phyloP scores from a whole-genome alignment of 2,797 vertebrate genomes.

The Scyliorhinus canicula region DNA sequence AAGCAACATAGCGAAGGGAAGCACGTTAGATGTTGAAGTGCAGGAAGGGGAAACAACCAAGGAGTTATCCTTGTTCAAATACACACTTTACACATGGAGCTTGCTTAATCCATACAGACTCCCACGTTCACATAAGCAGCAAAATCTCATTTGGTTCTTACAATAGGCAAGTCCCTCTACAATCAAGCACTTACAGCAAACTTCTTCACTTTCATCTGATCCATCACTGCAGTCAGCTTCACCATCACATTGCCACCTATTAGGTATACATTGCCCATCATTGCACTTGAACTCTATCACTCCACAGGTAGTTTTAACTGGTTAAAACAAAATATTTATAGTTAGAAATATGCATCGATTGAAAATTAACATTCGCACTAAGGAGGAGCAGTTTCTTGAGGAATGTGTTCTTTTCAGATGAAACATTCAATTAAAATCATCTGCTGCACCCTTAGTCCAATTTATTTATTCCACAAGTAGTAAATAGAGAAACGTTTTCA shows the following conservation, averaged over 20 bases:
- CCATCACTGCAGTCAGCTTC: slow-evolving; percentile 18
- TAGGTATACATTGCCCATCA: slow-evolving; percentile 31
- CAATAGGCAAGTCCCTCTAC: too few relatives aligned
- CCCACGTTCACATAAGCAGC: not conserved
- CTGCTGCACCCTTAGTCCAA: not conserved
- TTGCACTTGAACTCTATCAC: not conserved
- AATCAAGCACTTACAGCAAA: not conserved
- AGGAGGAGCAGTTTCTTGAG: not conserved
- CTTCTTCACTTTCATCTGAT: slow-evolving; percentile 24
- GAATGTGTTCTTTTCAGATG: too few relatives aligned
- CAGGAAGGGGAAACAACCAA: not conserved
- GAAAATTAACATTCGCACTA: not conserved
- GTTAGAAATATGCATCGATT: too few relatives aligned
- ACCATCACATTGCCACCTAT: slow-evolving; percentile 25
- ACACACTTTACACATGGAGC: not conserved
- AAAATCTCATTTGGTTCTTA: not conserved
- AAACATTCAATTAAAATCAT: not conserved
- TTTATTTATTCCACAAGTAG: not conserved
- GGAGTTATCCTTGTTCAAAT: not conserved
- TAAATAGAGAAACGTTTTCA: not conserved
- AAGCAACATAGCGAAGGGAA: not conserved
- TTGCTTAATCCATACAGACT: not conserved
- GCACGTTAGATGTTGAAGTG: not conserved
- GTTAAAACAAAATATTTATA: not conserved
- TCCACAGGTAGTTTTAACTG: not conserved